Conservation (phyloP, 2,888 invertebrate species). For the Neoaliturus tenellus region DNA sequence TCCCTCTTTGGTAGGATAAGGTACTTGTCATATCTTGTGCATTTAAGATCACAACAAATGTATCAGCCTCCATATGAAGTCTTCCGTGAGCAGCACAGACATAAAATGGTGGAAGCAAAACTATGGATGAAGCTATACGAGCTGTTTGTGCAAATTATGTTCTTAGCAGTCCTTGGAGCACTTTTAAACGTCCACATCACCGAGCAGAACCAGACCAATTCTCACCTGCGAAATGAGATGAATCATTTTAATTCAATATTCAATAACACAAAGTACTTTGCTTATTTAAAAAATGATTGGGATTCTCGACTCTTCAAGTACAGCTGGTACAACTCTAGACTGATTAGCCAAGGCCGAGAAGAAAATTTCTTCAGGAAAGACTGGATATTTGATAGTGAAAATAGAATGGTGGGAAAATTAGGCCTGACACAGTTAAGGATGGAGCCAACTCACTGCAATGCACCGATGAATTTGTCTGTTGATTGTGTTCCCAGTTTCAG, state of each 20-base stretch:
- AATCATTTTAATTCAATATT: not conserved
- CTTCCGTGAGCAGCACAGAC: not conserved
- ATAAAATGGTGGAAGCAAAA: not conserved
- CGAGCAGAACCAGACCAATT: not conserved
- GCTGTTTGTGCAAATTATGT: not conserved
- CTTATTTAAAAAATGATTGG: not conserved
- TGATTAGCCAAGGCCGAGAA: not conserved
- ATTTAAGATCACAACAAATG: not conserved
- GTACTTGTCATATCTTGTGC: not conserved
- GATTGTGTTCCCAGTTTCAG: not conserved
- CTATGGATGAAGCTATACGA: not conserved
- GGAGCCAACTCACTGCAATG: not conserved
- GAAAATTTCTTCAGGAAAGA: not conserved
- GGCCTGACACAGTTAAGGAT: not conserved
- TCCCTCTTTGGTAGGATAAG: not conserved
- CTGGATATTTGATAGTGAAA: not conserved
- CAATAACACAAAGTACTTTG: not conserved
- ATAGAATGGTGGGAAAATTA: not conserved
- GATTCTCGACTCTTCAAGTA: not conserved
- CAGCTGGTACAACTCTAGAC: not conserved
- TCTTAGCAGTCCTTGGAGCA: not conserved
- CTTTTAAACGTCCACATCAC: not conserved
- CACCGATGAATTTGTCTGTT: not conserved
- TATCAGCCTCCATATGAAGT: not conserved
- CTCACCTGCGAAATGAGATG: not conserved